phyloP scores from a whole-genome alignment of 2,797 vertebrate species.

The Helostoma temminkii region DNA sequence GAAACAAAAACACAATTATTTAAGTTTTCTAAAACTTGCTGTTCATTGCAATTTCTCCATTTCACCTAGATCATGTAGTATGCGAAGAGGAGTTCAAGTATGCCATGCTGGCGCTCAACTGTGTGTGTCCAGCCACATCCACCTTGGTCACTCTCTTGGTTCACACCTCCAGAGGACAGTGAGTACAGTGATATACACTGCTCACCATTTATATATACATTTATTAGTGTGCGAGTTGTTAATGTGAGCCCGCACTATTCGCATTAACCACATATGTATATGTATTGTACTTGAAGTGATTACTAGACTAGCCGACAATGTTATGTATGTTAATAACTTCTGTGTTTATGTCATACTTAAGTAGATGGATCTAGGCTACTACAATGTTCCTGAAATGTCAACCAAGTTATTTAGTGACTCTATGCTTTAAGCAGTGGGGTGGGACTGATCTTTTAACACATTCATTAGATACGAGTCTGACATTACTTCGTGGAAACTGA shows the following conservation, averaged over 20 bases:
- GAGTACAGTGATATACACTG: conserved; percentile 77
- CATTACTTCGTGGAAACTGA: not conserved
- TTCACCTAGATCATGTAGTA: conserved; percentile 92
- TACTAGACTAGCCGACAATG: no score
- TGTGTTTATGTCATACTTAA: not conserved
- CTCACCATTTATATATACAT: not conserved
- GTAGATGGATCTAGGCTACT: not conserved
- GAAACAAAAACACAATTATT: not conserved
- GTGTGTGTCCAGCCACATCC: conserved; percentile 97
- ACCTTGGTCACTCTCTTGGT: conserved; percentile 97
- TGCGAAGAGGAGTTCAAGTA: conserved; percentile 99
- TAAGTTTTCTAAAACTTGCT: not conserved
- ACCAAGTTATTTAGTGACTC: not conserved
- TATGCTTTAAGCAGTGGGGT: not conserved
- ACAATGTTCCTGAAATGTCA: not conserved
- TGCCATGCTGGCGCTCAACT: conserved; percentile 98
- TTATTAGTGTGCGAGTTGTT: conserved; percentile 1
- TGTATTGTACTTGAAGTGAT: no score
- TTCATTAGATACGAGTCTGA: not conserved
- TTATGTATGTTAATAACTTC: not conserved
- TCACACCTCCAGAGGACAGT: conserved; percentile 99
- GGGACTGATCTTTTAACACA: not conserved
- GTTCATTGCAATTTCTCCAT: not conserved
- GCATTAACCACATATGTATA: no score
- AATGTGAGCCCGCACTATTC: no score